Percentiles rank a stretch among this genome's conserved stretches.
Evolutionary conservation across 2,797 vertebrate genomes (phyloP).

Genomic region (Pipistrellus kuhlii): DNA sequence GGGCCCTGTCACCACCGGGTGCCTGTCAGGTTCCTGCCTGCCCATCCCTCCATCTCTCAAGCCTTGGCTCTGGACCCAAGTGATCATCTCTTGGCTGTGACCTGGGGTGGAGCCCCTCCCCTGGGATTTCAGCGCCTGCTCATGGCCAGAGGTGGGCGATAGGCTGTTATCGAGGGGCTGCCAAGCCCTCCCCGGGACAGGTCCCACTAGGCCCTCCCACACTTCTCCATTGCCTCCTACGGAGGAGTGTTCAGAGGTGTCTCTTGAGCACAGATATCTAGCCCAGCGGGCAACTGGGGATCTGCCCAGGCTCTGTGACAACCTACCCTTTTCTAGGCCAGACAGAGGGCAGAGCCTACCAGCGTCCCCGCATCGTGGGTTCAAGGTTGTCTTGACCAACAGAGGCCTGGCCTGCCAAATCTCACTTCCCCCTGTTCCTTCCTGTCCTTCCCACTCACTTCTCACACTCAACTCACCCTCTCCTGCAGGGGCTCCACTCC

Average conservation of each 20-base stretch:
- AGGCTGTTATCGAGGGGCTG: not conserved
- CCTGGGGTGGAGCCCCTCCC: not conserved
- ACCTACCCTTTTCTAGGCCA: not conserved
- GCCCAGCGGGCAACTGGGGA: not conserved
- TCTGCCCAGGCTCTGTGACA: not conserved
- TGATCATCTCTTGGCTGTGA: not conserved
- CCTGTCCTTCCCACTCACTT: constrained; percentile 44
- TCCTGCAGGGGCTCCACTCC: not conserved
- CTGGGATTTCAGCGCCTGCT: not conserved
- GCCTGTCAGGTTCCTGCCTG: constrained; percentile 19
- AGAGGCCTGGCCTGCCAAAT: not conserved
- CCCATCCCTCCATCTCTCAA: not conserved
- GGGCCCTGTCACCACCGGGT: not conserved
- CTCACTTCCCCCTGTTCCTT: constrained; percentile 64
- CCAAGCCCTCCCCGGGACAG: not conserved
- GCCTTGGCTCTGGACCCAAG: not conserved
- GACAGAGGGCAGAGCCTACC: not conserved
- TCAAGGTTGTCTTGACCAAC: constrained; percentile 41
- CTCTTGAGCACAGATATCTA: not conserved
- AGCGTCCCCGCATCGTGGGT: not conserved
- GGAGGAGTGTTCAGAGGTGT: not conserved
- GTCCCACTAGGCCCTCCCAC: not conserved
- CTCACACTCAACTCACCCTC: not conserved
- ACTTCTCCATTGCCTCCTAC: not conserved
- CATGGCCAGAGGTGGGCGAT: not conserved